Evolutionary conservation across 2,797 vertebrate species (phyloP).

Genomic region (Notolepis coatsorum): DNA sequence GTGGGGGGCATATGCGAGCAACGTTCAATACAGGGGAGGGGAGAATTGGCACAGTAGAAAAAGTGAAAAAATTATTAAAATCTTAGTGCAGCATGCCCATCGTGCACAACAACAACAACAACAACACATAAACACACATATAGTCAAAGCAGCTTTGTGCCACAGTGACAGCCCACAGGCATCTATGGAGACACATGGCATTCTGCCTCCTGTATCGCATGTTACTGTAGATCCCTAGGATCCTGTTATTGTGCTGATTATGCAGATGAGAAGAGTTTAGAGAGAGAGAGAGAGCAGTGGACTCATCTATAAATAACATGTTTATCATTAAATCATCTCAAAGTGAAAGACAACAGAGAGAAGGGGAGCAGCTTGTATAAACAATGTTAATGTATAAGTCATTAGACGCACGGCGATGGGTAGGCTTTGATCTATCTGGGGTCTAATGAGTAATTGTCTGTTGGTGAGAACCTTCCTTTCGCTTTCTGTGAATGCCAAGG

Average conservation of each 20-base stretch:
- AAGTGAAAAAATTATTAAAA: too few species aligned
- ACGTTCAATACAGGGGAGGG: too few species aligned
- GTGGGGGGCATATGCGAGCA: too few species aligned
- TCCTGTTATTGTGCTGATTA: slow-evolving; percentile 16
- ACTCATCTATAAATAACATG: slow-evolving; percentile 33
- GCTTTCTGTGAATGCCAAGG: background rate
- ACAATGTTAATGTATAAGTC: background rate
- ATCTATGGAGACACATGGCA: background rate
- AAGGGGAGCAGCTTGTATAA: background rate
- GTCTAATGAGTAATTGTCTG: background rate
- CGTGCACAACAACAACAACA: too few species aligned
- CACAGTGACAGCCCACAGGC: background rate
- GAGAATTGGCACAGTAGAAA: too few species aligned
- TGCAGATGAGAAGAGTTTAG: slow-evolving; percentile 40
- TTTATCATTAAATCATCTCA: slow-evolving; percentile 21
- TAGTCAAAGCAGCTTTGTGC: background rate
- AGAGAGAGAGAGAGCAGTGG: background rate
- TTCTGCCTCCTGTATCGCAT: background rate
- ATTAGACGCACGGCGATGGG: background rate
- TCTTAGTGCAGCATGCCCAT: too few species aligned
- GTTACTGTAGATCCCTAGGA: slow-evolving; percentile 3
- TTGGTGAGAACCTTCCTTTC: background rate
- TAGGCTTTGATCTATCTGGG: background rate
- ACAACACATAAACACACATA: background rate
- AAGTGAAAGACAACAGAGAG: background rate